phyloP scores from a whole-genome alignment of 2,113 vertebrate species.

The Aegotheles bennettii region DNA sequence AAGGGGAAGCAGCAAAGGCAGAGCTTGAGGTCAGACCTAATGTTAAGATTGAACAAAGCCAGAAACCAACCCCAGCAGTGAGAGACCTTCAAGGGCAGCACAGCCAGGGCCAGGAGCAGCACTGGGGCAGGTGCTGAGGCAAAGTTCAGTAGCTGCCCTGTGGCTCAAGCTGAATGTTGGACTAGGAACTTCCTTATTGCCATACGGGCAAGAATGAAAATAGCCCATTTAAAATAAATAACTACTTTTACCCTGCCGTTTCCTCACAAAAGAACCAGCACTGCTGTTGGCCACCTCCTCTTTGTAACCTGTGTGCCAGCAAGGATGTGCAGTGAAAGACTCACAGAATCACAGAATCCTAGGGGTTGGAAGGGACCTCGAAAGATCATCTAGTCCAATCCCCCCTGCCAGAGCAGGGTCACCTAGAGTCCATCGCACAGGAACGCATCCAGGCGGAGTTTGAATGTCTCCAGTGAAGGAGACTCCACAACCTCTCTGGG shows the following conservation, averaged over 20 bases:
- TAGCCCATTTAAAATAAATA: not conserved
- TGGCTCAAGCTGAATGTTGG: fast-evolving
- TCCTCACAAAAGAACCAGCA: not conserved
- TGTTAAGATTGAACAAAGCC: not conserved
- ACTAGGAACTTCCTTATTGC: fast-evolving
- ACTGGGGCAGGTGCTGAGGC: fast-evolving
- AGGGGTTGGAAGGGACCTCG: too few species aligned
- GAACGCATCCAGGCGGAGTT: too few species aligned
- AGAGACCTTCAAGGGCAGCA: not conserved
- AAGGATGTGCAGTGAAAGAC: fast-evolving
- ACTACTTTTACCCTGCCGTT: not conserved
- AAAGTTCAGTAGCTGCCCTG: not conserved
- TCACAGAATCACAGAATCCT: too few species aligned
- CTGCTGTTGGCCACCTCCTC: not conserved
- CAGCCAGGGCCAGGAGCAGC: fast-evolving
- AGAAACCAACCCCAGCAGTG: too few species aligned
- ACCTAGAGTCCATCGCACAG: too few species aligned
- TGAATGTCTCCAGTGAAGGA: too few species aligned
- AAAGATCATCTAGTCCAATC: too few species aligned
- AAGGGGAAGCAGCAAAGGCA: not conserved
- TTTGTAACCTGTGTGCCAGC: fast-evolving
- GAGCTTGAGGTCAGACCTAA: not conserved
- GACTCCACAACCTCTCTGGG: too few species aligned
- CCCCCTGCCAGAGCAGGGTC: too few species aligned
- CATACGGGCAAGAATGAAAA: fast-evolving